Evolutionary conservation across 2,888 invertebrate species (phyloP), one percentile per base, ranked within the genome.

Genomic region (Apamea epomidion): DNA sequence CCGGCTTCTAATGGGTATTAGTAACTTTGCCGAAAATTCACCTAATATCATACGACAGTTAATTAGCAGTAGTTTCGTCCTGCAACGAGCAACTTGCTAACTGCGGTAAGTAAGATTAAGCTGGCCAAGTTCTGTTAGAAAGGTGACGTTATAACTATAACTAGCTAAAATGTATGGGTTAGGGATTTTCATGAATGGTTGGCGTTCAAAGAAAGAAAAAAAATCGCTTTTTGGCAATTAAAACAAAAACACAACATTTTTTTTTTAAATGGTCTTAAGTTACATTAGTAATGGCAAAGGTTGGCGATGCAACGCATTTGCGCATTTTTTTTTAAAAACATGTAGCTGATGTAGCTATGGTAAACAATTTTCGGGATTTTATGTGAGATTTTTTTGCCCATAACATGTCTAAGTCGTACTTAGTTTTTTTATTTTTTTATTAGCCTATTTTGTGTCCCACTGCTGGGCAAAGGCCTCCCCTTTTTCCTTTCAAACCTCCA

Each of bases 1-100:
- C 12, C 16, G 18, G n/a, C 21, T n/a, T n/a, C 80, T 80, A 81
- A 81, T 81, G 48, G 45, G 45, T 37, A 69, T 62, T 62, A 80
- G 80, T n/a, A 75, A 81, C 69, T 76, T 72, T 48, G 25, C 45
- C 51, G 37, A 73, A 73, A 70, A 78, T 73, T 78, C 64, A 70
- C 21, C 69, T 64, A 82, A 78, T 73, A 82, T 78, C 64, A 64
- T 69, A 45, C 68, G 62, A 68, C 42, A 68, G 68, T 45, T 58
- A 64, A 82, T 78, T 82, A 78, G 54, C 21, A 51, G 21, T 70
- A 62, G 82, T 74, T 82, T 79, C 62, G 71, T 80, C 79, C 80
- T 79, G 65, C 74, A 83, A 45, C 62, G n/a, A n/a, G 37, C 29
- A 72, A 79, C 79, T 74, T 71, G 48, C 16, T 65, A 48, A 82